These are phyloP conservation scores for Sphaerodactylus townsendi DNA, from an alignment of 2,113 vertebrate species.

Conservation along the genomic window DNA sequence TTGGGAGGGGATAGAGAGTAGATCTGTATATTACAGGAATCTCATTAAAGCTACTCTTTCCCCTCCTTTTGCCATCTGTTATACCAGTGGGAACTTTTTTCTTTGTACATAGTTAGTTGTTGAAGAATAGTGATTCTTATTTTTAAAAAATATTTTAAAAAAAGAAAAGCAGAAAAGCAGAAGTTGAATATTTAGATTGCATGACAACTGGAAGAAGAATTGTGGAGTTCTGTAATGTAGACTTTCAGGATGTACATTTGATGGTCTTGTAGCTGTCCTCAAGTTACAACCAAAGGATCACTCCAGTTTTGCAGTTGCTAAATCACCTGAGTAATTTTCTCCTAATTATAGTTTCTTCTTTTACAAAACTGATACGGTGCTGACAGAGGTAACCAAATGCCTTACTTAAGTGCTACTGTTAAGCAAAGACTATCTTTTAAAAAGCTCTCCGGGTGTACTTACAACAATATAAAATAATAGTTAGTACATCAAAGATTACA, in stretches of 20 bases:
- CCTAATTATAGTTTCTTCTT: conserved; percentile 19
- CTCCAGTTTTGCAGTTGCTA: conserved; percentile 12
- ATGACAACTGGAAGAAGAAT: not conserved
- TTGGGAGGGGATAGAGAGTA: too few relatives aligned
- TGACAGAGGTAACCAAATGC: conserved; percentile 22
- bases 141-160: not conserved
- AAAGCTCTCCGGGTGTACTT: conserved; percentile 7
- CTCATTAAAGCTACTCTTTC: not conserved
- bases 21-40: not conserved
- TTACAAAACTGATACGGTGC: conserved; percentile 22
- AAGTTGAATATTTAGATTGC: not conserved
- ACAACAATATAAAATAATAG: conserved; percentile 32
- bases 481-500: conserved; percentile 4
- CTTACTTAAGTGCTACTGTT: conserved; percentile 8
- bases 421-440: conserved; percentile 23
- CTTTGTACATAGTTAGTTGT: not conserved
- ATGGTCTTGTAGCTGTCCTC: not conserved
- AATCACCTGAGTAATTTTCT: conserved; percentile 20
- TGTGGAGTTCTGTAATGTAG: conserved; percentile 1
- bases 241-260: conserved; percentile 2
- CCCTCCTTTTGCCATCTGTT: not conserved
- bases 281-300: not conserved
- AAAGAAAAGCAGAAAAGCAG: not conserved
- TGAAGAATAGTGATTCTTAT: not conserved
- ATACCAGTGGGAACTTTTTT: not conserved